phyloP scores from a whole-genome alignment of 2,113 vertebrate species.

The Macaca mulatta region DNA sequence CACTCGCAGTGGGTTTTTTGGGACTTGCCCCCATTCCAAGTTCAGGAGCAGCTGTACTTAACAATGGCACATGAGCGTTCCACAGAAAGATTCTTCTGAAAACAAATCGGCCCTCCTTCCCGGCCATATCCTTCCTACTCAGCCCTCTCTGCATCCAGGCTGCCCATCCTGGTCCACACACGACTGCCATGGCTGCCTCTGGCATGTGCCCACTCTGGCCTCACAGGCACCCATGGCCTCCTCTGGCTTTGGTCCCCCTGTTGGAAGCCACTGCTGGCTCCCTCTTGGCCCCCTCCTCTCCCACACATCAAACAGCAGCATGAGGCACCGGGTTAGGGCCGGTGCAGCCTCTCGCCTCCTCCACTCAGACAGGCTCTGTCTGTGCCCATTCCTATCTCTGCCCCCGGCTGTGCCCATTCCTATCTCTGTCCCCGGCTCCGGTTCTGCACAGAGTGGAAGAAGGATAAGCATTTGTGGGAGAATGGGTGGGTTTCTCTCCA shows the following conservation, averaged over 20 bases:
- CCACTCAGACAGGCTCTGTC: accelerated
- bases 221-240: accelerated
- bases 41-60: not conserved
- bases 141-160: not conserved
- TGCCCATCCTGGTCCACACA: not conserved
- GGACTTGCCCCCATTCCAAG: not conserved
- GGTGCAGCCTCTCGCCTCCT: not conserved
- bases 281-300: not conserved
- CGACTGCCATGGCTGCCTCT: too few relatives aligned
- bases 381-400: accelerated
- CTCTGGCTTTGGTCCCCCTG: too few relatives aligned
- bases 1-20: not conserved
- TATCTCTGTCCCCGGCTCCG: accelerated
- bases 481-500: accelerated
- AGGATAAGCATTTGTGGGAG: accelerated
- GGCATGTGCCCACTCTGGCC: not conserved
- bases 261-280: not conserved
- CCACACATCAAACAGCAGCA: not conserved
- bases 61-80: accelerated
- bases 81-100: not conserved
- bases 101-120: not conserved
- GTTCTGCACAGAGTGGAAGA: accelerated
- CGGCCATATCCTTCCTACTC: accelerated
- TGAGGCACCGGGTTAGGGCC: accelerated
- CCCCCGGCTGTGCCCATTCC: accelerated